A percentile compares a stretch with the other conserved stretches of the same genome.
Evolutionary conservation across 2,113 vertebrate genomes (phyloP).

Genomic region (Sinocyclocheilus grahami): DNA sequence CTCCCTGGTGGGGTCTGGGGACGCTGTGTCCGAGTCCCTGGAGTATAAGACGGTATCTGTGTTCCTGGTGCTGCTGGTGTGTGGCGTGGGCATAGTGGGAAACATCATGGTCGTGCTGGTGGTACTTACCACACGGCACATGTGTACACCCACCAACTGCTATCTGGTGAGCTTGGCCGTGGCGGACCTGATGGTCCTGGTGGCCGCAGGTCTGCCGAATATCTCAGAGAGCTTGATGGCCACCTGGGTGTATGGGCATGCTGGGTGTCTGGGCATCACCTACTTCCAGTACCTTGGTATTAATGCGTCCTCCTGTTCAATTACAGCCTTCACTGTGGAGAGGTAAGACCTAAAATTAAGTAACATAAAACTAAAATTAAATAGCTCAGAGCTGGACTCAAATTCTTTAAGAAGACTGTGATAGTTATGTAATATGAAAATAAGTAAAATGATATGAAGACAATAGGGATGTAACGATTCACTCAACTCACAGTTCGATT

Average conservation of each 20-base stretch:
- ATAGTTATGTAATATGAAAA: neutral
- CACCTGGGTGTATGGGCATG: constrained; percentile 78
- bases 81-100: constrained; percentile 77
- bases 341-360: constrained; percentile 67
- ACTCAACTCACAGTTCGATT: no score
- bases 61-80: constrained; percentile 79
- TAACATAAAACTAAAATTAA: neutral
- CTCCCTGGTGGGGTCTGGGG: constrained; percentile 64
- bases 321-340: constrained; percentile 81
- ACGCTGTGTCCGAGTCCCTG: constrained; percentile 62
- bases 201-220: constrained; percentile 80
- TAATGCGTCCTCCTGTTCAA: constrained; percentile 82
- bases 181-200: constrained; percentile 79
- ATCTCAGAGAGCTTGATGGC: constrained; percentile 78
- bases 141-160: constrained; percentile 81
- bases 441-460: neutral
- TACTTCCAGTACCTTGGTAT: constrained; percentile 85
- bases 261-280: constrained; percentile 78
- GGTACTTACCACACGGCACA: constrained; percentile 78
- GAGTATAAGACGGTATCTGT: constrained; percentile 77
- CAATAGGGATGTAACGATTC: neutral
- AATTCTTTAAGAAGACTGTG: no score
- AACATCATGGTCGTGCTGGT: constrained; percentile 83
- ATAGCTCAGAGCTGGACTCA: no score
- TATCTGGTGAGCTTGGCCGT: constrained; percentile 82